Evolutionary conservation across 2,113 vertebrate species (phyloP).

Genomic region (Nestor notabilis): DNA sequence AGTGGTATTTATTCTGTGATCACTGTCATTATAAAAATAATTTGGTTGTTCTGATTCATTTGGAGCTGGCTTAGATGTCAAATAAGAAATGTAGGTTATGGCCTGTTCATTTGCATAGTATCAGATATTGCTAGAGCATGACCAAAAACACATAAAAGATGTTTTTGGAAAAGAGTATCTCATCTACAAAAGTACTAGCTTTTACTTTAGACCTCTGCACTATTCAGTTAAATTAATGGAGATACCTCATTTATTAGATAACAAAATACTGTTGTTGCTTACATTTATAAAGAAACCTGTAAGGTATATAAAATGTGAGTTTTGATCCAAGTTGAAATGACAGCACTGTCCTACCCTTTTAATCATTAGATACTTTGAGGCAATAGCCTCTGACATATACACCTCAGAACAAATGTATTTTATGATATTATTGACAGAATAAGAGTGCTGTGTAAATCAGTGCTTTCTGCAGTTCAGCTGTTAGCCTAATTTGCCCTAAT

Average conservation of each 20-base stretch:
- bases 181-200: neutral
- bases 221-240: neutral
- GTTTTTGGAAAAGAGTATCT: neutral
- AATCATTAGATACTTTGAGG: constrained; percentile 37
- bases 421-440: constrained; percentile 29
- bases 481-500: neutral
- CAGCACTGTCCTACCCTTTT: constrained; percentile 51
- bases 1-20: neutral
- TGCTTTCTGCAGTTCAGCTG: neutral
- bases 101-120: neutral
- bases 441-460: neutral
- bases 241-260: neutral
- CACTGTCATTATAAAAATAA: neutral
- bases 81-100: neutral
- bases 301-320: constrained; percentile 2
- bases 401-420: constrained; percentile 38
- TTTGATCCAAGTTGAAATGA: constrained; percentile 51
- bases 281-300: neutral
- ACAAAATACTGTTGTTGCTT: neutral
- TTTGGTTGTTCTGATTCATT: neutral
- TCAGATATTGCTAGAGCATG: neutral
- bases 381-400: constrained; percentile 35
- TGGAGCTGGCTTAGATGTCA: neutral
- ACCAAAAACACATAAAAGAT: neutral
- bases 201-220: neutral